phyloP scores from a whole-genome alignment of 2,113 vertebrate species.

The Oryzias woworae region DNA sequence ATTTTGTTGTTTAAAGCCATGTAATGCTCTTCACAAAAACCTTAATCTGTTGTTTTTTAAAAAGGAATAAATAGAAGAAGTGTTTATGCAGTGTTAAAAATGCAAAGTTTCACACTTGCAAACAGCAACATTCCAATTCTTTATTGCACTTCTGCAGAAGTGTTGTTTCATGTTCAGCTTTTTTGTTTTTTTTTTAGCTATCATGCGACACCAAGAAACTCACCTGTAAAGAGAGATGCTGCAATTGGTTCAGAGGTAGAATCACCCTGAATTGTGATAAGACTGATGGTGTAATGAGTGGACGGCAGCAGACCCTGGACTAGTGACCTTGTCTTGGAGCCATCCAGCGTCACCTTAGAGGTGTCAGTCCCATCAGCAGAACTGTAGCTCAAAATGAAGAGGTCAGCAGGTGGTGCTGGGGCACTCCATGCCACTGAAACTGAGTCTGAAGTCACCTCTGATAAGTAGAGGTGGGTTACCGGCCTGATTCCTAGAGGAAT shows the following conservation, averaged over 20 bases:
- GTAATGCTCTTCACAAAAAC: not conserved
- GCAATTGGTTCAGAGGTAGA: conserved; percentile 86
- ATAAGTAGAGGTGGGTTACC: conserved; percentile 92
- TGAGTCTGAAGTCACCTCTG: conserved; percentile 89
- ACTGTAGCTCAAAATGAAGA: conserved; percentile 88
- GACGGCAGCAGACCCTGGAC: conserved; percentile 85
- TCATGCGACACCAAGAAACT: conserved; percentile 39
- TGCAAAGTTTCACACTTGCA: too few relatives aligned
- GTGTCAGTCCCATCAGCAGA: conserved; percentile 80
- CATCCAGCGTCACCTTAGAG: conserved; percentile 84
- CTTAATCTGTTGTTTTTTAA: too few relatives aligned
- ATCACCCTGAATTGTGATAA: conserved; percentile 88
- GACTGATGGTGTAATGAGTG: conserved; percentile 87
- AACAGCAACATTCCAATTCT: too few relatives aligned
- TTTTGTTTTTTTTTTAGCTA: not conserved
- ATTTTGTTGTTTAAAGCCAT: not conserved
- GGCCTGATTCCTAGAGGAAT: conserved; percentile 88
- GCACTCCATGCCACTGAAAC: conserved; percentile 90
- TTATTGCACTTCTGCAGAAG: not conserved
- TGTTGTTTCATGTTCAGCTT: not conserved
- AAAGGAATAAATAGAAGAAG: too few relatives aligned
- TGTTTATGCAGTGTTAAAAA: too few relatives aligned
- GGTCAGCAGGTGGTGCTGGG: conserved; percentile 90
- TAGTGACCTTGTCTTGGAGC: conserved; percentile 83
- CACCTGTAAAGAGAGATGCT: conserved; percentile 92